Evolutionary conservation across 2,113 vertebrate genomes (phyloP).

Genomic region (Hippocampus barbouri): DNA sequence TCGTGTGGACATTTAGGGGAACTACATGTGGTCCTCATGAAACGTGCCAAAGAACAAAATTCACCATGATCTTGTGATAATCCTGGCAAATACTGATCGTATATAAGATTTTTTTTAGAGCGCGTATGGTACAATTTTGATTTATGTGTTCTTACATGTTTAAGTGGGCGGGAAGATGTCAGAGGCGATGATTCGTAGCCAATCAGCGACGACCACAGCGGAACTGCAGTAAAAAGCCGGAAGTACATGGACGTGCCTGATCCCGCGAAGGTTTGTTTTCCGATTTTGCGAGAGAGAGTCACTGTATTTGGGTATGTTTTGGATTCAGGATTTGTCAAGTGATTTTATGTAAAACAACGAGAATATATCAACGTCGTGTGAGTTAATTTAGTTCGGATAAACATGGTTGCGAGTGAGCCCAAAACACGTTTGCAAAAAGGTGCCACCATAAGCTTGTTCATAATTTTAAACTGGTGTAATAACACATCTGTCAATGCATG

Average conservation of each 20-base stretch:
- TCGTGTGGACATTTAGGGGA: neutral
- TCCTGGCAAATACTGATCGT: neutral
- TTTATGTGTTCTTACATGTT: neutral
- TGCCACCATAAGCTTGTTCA: neutral
- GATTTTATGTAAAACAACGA: neutral
- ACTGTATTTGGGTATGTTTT: neutral
- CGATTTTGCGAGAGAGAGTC: neutral
- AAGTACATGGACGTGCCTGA: neutral
- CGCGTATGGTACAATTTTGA: neutral
- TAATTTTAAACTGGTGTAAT: neutral
- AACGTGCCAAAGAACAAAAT: neutral
- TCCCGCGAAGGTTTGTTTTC: neutral
- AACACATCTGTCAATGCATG: neutral
- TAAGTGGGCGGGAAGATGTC: neutral
- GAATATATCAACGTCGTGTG: neutral
- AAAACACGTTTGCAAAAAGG: neutral
- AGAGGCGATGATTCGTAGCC: neutral
- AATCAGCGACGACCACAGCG: slow-evolving; percentile 3
- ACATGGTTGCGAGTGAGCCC: neutral
- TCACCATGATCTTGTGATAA: neutral
- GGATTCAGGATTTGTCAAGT: neutral
- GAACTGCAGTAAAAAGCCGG: neutral
- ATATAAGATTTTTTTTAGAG: neutral
- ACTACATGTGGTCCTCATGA: neutral
- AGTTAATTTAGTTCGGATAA: neutral